Percentiles rank a stretch among this genome's conserved stretches.
Evolutionary conservation across 2,888 invertebrate genomes (phyloP).

Genomic region (Frankliniella fusca): DNA sequence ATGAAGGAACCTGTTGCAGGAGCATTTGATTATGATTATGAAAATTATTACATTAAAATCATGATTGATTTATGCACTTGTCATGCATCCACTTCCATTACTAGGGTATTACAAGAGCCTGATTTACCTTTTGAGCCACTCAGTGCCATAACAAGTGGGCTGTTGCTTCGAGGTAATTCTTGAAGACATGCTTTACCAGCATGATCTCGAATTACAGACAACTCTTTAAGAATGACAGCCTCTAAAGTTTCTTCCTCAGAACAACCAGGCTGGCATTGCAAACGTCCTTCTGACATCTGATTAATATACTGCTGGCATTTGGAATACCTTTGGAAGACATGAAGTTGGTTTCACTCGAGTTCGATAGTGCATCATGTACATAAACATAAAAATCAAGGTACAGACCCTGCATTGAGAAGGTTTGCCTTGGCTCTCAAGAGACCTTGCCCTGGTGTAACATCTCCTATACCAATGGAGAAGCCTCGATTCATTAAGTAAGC

Average conservation of each 20-base stretch:
- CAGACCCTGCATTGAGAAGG: slow-evolving; percentile 71
- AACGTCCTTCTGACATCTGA: slow-evolving; percentile 79
- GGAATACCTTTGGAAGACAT: slow-evolving; percentile 56
- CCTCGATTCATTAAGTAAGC: slow-evolving; percentile 86
- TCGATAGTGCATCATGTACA: background rate
- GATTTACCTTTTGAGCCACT: slow-evolving; percentile 89
- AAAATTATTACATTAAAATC: slow-evolving; percentile 22
- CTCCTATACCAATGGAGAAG: slow-evolving; percentile 92
- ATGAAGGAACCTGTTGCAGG: slow-evolving; percentile 76
- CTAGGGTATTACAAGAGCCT: slow-evolving; percentile 27
- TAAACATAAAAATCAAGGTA: slow-evolving; percentile 25
- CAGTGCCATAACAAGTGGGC: slow-evolving; percentile 95
- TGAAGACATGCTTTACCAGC: slow-evolving; percentile 93
- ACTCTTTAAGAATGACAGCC: slow-evolving; percentile 83
- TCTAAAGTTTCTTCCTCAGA: slow-evolving; percentile 88
- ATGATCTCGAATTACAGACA: slow-evolving; percentile 92
- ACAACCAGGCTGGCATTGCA: slow-evolving; percentile 89
- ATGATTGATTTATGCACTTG: background rate
- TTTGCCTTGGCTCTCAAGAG: slow-evolving; percentile 79
- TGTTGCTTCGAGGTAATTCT: slow-evolving; percentile 83
- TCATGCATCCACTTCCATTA: background rate
- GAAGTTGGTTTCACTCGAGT: background rate
- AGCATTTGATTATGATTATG: slow-evolving; percentile 30
- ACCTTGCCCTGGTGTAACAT: slow-evolving; percentile 88
- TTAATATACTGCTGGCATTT: slow-evolving; percentile 88